A percentile compares a stretch with the other conserved stretches of the same genome.
phyloP scores from a whole-genome alignment of 2,797 vertebrate genomes.

The Neosalanx taihuensis region DNA sequence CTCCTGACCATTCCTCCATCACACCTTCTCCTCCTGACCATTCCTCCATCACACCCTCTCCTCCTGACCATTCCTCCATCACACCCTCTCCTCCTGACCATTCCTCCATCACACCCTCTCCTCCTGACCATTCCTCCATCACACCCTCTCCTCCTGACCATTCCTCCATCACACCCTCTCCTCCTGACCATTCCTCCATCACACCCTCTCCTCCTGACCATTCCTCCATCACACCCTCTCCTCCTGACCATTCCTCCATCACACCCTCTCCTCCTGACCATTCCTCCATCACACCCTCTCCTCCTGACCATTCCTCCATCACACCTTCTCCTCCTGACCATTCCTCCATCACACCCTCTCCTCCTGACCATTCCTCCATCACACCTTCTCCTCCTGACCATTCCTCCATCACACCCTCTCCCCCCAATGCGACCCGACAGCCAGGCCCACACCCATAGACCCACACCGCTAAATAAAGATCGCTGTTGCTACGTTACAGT shows the following conservation, averaged over 20 bases:
- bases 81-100: constrained; percentile 41
- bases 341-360: too few species aligned
- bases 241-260: constrained; percentile 38
- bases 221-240: too few species aligned
- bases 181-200: constrained; percentile 38
- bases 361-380: constrained; percentile 46
- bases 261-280: too few species aligned
- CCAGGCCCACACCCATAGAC: constrained; percentile 60
- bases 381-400: constrained; percentile 33
- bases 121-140: too few species aligned
- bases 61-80: too few species aligned
- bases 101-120: constrained; percentile 48
- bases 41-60: constrained; percentile 48
- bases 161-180: too few species aligned
- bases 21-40: constrained; percentile 41
- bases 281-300: too few species aligned
- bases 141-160: constrained; percentile 35
- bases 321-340: too few species aligned
- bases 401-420: constrained; percentile 47
- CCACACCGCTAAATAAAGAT: constrained; percentile 68
- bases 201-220: too few species aligned
- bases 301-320: constrained; percentile 38
- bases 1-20: too few species aligned
- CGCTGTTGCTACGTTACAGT: constrained; percentile 73
- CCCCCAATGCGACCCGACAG: constrained; percentile 50